Conservation (phyloP, 2,797 vertebrate species). For the Netta rufina region DNA sequence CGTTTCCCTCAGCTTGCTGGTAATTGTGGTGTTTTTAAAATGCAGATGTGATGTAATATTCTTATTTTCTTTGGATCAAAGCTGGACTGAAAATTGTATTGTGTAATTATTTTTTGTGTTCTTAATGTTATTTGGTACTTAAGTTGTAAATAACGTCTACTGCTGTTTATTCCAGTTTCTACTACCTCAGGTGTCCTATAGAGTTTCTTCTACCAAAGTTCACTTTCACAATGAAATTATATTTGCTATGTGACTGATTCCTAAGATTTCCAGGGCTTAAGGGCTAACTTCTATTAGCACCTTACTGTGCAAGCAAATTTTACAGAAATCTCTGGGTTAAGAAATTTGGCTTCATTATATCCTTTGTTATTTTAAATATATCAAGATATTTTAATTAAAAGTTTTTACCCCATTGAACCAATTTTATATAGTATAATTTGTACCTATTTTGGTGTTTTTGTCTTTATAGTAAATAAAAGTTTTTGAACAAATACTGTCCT, state of each 20-base stretch:
- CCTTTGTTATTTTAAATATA: constrained; percentile 91
- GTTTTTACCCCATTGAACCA: constrained; percentile 90
- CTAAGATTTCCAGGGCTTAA: constrained; percentile 92
- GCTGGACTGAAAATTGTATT: constrained; percentile 90
- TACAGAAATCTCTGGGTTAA: constrained; percentile 88
- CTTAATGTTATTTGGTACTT: constrained; percentile 92
- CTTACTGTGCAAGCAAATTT: constrained; percentile 90
- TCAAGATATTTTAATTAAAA: constrained; percentile 91
- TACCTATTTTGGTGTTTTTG: constrained; percentile 90
- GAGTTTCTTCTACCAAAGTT: constrained; percentile 95
- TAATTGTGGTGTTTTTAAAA: constrained; percentile 83
- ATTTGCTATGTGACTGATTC: constrained; percentile 88
- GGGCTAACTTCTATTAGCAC: constrained; percentile 91
- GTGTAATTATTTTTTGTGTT: constrained; percentile 87
- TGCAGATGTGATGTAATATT: constrained; percentile 86
- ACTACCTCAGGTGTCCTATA: constrained; percentile 95
- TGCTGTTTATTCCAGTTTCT: constrained; percentile 93
- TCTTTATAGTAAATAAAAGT: constrained; percentile 93
- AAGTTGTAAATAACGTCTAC: constrained; percentile 88
- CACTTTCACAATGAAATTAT: constrained; percentile 88
- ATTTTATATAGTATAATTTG: constrained; percentile 94
- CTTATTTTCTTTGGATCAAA: constrained; percentile 90
- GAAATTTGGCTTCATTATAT: constrained; percentile 90
- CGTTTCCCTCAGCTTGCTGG: constrained; percentile 81
- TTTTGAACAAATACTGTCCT: constrained; percentile 81